phyloP scores from a whole-genome alignment of 2,113 vertebrate species.

The Tapirus terrestris region DNA sequence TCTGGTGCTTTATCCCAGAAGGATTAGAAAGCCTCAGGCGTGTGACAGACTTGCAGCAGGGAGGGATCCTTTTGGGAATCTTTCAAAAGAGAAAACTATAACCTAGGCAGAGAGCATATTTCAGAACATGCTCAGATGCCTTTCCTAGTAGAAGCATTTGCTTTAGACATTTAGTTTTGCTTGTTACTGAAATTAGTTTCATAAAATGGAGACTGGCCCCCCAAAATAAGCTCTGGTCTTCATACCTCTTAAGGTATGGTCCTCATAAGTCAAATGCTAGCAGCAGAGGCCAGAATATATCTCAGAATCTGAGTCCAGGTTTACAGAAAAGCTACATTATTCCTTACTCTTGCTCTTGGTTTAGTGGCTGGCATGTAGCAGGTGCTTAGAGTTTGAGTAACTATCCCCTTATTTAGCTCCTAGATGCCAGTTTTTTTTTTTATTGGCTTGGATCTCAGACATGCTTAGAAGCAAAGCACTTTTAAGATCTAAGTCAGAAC shows the following conservation, averaged over 20 bases:
- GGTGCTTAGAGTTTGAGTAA: neutral
- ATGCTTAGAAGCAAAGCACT: neutral
- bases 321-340: neutral
- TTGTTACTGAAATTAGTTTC: neutral
- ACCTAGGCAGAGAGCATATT: neutral
- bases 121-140: neutral
- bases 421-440: neutral
- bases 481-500: neutral
- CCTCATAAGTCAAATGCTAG: neutral
- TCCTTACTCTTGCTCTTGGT: neutral
- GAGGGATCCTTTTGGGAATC: neutral
- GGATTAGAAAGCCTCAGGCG: neutral
- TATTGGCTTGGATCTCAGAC: neutral
- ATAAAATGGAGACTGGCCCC: neutral
- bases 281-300: neutral
- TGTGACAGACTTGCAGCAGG: neutral
- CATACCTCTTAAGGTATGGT: neutral
- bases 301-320: neutral
- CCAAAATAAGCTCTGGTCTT: neutral
- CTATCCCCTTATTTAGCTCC: neutral
- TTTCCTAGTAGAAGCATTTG: neutral
- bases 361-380: neutral
- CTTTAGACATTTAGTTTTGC: neutral
- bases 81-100: neutral
- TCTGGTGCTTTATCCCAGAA: neutral